A percentile compares a stretch with the other conserved stretches of the same genome.
phyloP scores from a whole-genome alignment of 2,888 invertebrate species.

The Orthosia cruda region DNA sequence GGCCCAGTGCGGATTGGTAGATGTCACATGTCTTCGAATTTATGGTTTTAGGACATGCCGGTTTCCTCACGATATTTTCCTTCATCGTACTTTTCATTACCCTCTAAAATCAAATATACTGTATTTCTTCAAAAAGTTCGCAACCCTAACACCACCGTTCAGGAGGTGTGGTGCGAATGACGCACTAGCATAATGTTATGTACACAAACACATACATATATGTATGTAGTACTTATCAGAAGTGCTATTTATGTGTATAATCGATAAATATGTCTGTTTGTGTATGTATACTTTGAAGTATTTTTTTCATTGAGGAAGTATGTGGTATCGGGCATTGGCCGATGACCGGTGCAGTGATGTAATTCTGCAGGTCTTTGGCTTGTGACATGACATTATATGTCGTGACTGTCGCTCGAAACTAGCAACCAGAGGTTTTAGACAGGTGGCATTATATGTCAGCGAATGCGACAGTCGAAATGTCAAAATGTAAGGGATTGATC shows the following conservation, averaged over 20 bases:
- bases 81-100: too few relatives aligned
- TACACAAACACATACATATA: conserved; percentile 17
- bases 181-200: conserved; percentile 45
- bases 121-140: too few relatives aligned
- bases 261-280: conserved; percentile 21
- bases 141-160: not conserved
- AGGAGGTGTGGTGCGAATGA: conserved; percentile 61
- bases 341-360: conserved; percentile 17
- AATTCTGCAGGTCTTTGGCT: not conserved
- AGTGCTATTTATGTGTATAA: conserved; percentile 31
- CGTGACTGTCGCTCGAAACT: too few relatives aligned
- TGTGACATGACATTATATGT: not conserved
- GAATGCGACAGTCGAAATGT: too few relatives aligned
- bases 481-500: too few relatives aligned
- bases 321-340: conserved; percentile 12
- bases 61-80: too few relatives aligned
- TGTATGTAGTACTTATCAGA: conserved; percentile 30
- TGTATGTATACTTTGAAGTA: conserved; percentile 30
- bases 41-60: too few relatives aligned
- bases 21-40: too few relatives aligned
- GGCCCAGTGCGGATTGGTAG: too few relatives aligned
- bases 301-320: conserved; percentile 48
- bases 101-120: too few relatives aligned
- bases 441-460: too few relatives aligned
- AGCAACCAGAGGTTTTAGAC: too few relatives aligned